Evolutionary conservation across 2,888 invertebrate genomes (phyloP), one percentile per base, ranked within the genome.

Genomic region (Allygus modestus): DNA sequence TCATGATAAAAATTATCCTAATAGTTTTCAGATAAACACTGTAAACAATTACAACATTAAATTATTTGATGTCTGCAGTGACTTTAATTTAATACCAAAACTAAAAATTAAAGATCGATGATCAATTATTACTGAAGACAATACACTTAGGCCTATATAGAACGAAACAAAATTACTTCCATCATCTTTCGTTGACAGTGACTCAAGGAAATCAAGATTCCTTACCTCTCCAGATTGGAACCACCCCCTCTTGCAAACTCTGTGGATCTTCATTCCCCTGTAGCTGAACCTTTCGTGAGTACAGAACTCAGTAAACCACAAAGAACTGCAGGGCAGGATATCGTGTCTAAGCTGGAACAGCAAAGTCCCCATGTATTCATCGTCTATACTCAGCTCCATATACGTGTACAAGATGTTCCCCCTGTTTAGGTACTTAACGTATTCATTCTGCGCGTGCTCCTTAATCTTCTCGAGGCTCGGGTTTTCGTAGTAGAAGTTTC

Each of bases 171-270:
- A n/a, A n/a, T n/a, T n/a, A n/a, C n/a, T n/a, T n/a, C n/a, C n/a
- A n/a, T n/a, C n/a, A n/a, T n/a, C n/a, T n/a, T n/a, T n/a, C n/a
- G n/a, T n/a, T n/a, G n/a, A n/a, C n/a, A n/a, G n/a, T 37, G 37
- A 37, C 37, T 37, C 37, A 9, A 37, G 9, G 9, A 37, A 4
- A 37, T 37, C 37, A 37, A 37, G 9, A 4, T 37, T 37, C 2
- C 43, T 20, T 41, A 73, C 79, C n/a, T 37, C 23, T 17, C 84
- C 81, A 33, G 94, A 93, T 89, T 95, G 95, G 46, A 95, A 92
- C 95, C 95, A 96, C 81, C 94, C 92, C 86, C 93, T 92, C 88
- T 93, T 92, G 17, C 94, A 94, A 75, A 95, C 92, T 84, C 95
- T 92, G 88, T 94, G 94, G 23, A 95, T 90, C 1, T 92, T 91